A percentile compares a stretch with the other conserved stretches of the same genome.
These are phyloP conservation scores for Bufotes viridis DNA, from an alignment of 2,797 vertebrate genomes.

Conservation along the genomic window DNA sequence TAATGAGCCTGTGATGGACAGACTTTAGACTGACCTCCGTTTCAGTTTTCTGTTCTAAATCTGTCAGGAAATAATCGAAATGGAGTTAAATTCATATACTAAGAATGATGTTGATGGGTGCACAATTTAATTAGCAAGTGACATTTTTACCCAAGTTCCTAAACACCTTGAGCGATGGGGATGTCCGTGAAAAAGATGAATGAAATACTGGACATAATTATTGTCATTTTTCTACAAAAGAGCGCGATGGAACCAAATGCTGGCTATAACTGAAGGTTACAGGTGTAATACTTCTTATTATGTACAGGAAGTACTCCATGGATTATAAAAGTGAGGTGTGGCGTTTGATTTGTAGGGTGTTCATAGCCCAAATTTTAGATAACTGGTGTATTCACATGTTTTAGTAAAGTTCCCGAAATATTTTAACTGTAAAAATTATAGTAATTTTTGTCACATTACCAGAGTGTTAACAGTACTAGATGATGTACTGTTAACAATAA, in stretches of 20 bases:
- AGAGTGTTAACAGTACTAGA: no score
- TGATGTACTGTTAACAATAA: no score
- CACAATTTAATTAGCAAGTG: background rate
- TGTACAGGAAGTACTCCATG: no score
- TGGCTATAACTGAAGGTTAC: background rate
- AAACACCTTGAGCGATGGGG: background rate
- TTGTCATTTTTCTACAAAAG: background rate
- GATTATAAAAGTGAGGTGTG: no score
- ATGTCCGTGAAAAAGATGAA: background rate
- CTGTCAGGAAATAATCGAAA: background rate
- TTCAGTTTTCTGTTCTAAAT: background rate
- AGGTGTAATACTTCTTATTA: no score
- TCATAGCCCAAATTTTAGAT: no score
- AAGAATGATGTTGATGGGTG: background rate
- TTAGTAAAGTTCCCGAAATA: no score
- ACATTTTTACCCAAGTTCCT: background rate
- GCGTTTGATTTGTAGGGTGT: no score
- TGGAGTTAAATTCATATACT: background rate
- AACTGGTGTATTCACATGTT: no score
- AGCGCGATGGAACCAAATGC: background rate
- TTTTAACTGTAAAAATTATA: no score
- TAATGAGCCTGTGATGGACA: constrained; percentile 8
- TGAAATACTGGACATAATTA: background rate
- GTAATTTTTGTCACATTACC: no score
- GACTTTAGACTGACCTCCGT: background rate